These are phyloP conservation scores for Pachydiplax longipennis DNA, from an alignment of 2,888 invertebrate genomes.

Conservation along the genomic window DNA sequence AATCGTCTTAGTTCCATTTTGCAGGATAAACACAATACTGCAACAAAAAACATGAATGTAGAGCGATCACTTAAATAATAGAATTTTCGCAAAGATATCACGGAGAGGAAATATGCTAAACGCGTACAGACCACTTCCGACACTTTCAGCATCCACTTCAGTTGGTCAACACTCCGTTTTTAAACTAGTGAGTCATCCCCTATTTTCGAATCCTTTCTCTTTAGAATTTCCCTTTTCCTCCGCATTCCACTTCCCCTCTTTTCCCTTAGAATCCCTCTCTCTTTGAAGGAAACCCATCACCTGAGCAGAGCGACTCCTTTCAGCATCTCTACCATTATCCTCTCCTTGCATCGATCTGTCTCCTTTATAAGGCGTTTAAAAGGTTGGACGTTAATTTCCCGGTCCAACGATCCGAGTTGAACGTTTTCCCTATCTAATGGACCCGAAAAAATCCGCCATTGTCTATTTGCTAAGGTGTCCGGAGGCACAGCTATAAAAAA, in stretches of 20 bases:
- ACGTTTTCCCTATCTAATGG: background rate
- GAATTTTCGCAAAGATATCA: too few species aligned
- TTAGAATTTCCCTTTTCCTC: background rate
- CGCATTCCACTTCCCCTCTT: background rate
- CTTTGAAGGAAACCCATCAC: background rate
- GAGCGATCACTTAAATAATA: too few species aligned
- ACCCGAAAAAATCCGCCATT: background rate
- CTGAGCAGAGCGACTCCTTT: background rate
- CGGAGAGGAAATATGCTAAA: too few species aligned
- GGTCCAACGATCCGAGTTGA: background rate
- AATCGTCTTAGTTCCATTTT: too few species aligned
- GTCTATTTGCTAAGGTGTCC: background rate
- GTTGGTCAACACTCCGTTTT: too few species aligned
- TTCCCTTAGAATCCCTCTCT: background rate
- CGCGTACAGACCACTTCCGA: too few species aligned
- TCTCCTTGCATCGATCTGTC: background rate
- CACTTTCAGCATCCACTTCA: too few species aligned
- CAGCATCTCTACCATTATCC: background rate
- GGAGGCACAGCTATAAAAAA: background rate
- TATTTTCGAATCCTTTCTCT: too few species aligned
- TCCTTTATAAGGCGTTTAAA: background rate
- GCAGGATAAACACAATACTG: too few species aligned
- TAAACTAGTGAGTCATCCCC: too few species aligned
- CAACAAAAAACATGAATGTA: too few species aligned
- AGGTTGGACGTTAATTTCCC: background rate